phyloP scores from a whole-genome alignment of 2,888 invertebrate genomes.

The Xanthorhoe spadicearia region DNA sequence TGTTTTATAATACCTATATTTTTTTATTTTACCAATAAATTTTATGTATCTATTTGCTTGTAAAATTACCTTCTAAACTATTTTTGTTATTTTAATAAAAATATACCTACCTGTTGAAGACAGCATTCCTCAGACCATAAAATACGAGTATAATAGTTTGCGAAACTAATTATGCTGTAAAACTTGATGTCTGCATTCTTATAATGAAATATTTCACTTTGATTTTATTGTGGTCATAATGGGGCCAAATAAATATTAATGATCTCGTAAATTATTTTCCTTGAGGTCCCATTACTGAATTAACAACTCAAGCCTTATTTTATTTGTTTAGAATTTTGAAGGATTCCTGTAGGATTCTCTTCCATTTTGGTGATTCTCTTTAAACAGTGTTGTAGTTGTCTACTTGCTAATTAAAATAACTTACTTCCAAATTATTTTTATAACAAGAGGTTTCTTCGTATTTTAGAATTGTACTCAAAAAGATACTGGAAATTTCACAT shows the following conservation, averaged over 20 bases:
- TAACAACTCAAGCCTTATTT: background rate
- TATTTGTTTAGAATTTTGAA: background rate
- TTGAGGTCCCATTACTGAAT: slow-evolving; percentile 16
- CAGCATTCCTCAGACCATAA: slow-evolving; percentile 58
- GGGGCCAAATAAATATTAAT: slow-evolving; percentile 63
- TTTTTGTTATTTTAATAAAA: background rate
- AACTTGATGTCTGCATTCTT: slow-evolving; percentile 74
- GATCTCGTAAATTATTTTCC: slow-evolving; percentile 44
- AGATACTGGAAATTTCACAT: no score
- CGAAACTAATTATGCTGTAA: slow-evolving; percentile 81
- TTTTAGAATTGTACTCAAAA: no score
- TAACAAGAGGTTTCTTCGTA: no score
- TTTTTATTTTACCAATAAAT: no score
- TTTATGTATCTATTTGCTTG: no score
- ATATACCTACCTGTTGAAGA: slow-evolving; percentile 46
- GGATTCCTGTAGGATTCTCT: no score
- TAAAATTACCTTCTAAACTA: background rate
- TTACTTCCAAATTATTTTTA: no score
- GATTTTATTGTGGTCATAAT: slow-evolving; percentile 70
- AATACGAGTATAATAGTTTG: slow-evolving; percentile 82
- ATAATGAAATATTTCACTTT: slow-evolving; percentile 78
- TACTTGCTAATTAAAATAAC: no score
- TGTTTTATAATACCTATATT: no score
- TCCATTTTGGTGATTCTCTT: no score
- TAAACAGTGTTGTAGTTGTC: no score